Evolutionary conservation across 2,888 invertebrate genomes (phyloP).

Genomic region (Entomobrya proxima): DNA sequence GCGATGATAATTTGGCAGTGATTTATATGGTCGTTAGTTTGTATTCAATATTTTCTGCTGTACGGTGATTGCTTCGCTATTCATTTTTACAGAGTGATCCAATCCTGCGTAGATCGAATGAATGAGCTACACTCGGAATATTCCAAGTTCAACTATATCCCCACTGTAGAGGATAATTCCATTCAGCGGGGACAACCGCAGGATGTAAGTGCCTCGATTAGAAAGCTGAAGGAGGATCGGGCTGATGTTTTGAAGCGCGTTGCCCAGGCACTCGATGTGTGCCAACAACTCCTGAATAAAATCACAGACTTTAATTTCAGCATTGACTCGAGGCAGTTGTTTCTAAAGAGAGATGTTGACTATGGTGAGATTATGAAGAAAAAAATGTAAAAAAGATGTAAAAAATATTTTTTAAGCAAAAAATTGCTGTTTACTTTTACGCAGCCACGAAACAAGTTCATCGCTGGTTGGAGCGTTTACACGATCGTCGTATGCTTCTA

Average conservation of each 20-base stretch:
- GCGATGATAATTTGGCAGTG: neutral
- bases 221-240: constrained; percentile 64
- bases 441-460: constrained; percentile 84
- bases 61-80: neutral
- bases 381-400: neutral
- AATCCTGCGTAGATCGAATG: constrained; percentile 59
- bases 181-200: constrained; percentile 32
- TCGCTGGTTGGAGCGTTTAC: constrained; percentile 85
- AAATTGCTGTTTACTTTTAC: constrained; percentile 70
- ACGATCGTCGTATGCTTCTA: constrained; percentile 85
- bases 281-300: constrained; percentile 67
- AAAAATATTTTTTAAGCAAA: constrained; percentile 11
- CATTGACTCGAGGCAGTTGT: constrained; percentile 70
- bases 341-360: constrained; percentile 66
- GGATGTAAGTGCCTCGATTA: constrained; percentile 50
- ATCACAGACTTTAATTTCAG: constrained; percentile 65
- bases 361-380: constrained; percentile 48
- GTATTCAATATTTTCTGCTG: neutral
- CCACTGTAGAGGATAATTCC: constrained; percentile 41
- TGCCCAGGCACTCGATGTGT: constrained; percentile 60
- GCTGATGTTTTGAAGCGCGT: constrained; percentile 63
- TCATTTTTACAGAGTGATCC: constrained; percentile 47
- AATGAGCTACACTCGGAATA: constrained; percentile 67
- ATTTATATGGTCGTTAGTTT: neutral
- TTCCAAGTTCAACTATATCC: constrained; percentile 64